Conservation (phyloP, 2,888 invertebrate genomes). For the Phaonia tiefii region DNA sequence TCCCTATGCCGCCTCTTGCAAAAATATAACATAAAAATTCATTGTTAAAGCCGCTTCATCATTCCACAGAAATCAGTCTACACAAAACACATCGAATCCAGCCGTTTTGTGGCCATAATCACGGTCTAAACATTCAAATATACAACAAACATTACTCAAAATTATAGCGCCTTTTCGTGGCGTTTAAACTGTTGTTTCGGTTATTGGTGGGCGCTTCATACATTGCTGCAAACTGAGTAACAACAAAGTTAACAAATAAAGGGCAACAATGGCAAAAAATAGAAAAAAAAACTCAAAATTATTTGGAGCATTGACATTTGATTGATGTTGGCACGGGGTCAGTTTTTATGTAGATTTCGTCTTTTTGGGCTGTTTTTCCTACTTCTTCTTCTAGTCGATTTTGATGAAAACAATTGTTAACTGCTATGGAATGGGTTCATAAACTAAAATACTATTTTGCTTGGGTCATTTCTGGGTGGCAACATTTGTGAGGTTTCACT, state of each 20-base stretch:
- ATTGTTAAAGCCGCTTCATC: conserved; percentile 43
- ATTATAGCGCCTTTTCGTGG: conserved; percentile 48
- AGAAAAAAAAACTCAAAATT: conserved; percentile 25
- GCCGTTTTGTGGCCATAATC: conserved; percentile 42
- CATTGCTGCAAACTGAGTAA: not conserved
- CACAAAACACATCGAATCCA: conserved; percentile 2
- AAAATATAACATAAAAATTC: conserved; percentile 16
- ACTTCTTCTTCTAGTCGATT: conserved; percentile 18
- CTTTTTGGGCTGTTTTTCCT: conserved; percentile 9
- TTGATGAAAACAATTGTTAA: conserved; percentile 57
- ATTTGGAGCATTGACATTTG: conserved; percentile 69
- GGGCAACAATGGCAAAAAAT: conserved; percentile 61
- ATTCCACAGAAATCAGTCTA: conserved; percentile 40
- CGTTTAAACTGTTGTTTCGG: not conserved
- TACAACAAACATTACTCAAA: not conserved
- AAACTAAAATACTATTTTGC: not conserved
- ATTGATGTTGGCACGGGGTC: conserved; percentile 69
- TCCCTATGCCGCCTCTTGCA: conserved; percentile 9
- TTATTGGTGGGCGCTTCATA: no score
- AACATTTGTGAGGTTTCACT: conserved; percentile 25
- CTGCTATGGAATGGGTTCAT: conserved; percentile 22
- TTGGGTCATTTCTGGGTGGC: conserved; percentile 44
- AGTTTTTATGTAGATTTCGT: conserved; percentile 56
- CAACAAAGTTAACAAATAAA: conserved; percentile 48
- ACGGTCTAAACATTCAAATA: not conserved